These are phyloP conservation scores for Moxostoma hubbsi DNA, from an alignment of 2,797 vertebrate species.

Conservation along the genomic window DNA sequence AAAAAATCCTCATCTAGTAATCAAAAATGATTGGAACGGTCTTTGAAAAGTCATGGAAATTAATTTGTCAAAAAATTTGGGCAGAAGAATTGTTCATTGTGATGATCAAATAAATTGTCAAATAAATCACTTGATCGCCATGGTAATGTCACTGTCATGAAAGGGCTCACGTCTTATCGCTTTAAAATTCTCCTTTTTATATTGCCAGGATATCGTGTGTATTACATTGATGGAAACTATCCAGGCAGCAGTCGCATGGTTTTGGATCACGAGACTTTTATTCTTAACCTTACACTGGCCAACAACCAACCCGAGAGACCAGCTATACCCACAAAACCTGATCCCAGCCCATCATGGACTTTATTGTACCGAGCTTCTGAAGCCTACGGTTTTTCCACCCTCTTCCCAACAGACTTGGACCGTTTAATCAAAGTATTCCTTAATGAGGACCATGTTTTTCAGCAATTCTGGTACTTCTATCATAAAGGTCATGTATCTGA, in stretches of 20 bases:
- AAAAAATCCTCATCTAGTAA: no score
- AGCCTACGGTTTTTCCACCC: slow-evolving; percentile 78
- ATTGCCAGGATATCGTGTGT: slow-evolving; percentile 87
- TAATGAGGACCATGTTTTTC: slow-evolving; percentile 79
- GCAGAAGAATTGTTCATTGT: no score
- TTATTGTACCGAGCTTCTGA: slow-evolving; percentile 84
- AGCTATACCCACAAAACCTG: slow-evolving; percentile 46
- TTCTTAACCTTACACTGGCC: slow-evolving; percentile 89
- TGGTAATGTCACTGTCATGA: no score
- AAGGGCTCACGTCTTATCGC: no score
- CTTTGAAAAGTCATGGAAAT: no score
- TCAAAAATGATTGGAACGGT: no score
- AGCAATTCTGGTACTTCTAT: slow-evolving; percentile 88
- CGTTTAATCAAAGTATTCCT: slow-evolving; percentile 77
- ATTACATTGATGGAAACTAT: slow-evolving; percentile 86
- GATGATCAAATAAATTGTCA: no score
- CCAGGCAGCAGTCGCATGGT: slow-evolving; percentile 84
- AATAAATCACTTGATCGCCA: no score
- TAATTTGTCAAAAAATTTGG: no score
- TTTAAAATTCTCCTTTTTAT: no score
- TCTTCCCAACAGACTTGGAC: slow-evolving; percentile 82
- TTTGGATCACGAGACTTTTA: slow-evolving; percentile 93
- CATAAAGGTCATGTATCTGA: slow-evolving; percentile 86
- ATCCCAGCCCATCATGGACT: slow-evolving; percentile 79
- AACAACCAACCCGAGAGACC: slow-evolving; percentile 65